phyloP scores from a whole-genome alignment of 1,140 invertebrate species.

The Philopotamus ludificatus region DNA sequence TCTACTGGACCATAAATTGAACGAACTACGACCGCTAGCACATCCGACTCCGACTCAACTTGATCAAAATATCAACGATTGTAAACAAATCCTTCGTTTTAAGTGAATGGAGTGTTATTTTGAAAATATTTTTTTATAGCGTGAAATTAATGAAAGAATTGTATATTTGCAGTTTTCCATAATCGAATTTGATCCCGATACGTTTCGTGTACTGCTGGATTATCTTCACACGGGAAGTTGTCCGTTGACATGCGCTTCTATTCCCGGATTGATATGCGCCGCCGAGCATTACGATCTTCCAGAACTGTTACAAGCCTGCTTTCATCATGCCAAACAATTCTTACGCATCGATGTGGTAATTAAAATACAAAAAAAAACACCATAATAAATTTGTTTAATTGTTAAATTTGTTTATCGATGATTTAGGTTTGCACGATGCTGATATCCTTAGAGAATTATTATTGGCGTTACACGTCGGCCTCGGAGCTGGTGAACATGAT shows the following conservation, averaged over 20 bases:
- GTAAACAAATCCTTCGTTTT: not conserved
- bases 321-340: slow-evolving; percentile 93
- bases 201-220: slow-evolving; percentile 85
- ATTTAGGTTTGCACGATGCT: slow-evolving; percentile 85
- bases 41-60: too few species aligned
- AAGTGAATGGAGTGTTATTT: not conserved
- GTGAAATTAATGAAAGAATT: too few species aligned
- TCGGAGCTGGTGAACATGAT: slow-evolving; percentile 94
- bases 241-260: slow-evolving; percentile 86
- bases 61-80: not conserved
- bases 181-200: slow-evolving; percentile 93
- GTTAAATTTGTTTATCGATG: not conserved
- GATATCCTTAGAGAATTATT: slow-evolving; percentile 89
- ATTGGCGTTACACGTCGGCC: slow-evolving; percentile 92
- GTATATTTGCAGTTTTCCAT: slow-evolving; percentile 85
- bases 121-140: too few species aligned
- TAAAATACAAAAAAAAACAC: too few species aligned
- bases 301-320: slow-evolving; percentile 89
- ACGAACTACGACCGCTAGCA: too few species aligned
- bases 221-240: slow-evolving; percentile 92
- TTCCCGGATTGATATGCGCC: slow-evolving; percentile 89
- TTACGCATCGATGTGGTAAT: slow-evolving; percentile 82
- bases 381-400: not conserved
- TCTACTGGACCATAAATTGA: too few species aligned
- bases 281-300: slow-evolving; percentile 93